Conservation (phyloP, 2,113 vertebrate genomes). For the Girardinichthys multiradiatus region DNA sequence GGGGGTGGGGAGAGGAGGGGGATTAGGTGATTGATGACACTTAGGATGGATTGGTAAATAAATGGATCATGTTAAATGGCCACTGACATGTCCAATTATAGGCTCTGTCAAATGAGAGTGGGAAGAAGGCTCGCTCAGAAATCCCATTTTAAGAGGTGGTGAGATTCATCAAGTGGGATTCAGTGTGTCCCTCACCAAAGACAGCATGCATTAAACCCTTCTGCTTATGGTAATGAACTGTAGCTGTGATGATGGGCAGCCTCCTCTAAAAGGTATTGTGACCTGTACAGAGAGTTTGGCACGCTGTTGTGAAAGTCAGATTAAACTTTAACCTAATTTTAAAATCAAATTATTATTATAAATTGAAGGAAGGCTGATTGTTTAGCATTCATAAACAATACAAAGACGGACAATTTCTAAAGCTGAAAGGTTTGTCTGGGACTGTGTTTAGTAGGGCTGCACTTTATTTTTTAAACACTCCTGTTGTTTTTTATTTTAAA, state of each 20-base stretch:
- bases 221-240: conserved; percentile 51
- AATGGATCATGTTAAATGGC: conserved; percentile 81
- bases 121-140: conserved; percentile 61
- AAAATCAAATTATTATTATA: neutral
- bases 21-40: conserved; percentile 75
- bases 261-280: conserved; percentile 22
- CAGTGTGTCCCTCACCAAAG: conserved; percentile 49
- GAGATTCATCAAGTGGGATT: conserved; percentile 71
- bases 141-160: conserved; percentile 68
- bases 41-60: conserved; percentile 75
- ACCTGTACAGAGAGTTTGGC: neutral
- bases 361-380: conserved; percentile 2
- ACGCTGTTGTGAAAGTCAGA: neutral
- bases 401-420: conserved; percentile 3
- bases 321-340: neutral
- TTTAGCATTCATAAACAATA: conserved; percentile 5
- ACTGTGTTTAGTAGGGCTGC: neutral
- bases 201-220: conserved; percentile 52
- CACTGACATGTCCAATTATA: conserved; percentile 80
- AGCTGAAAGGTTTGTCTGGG: conserved; percentile 8
- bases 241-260: conserved; percentile 22
- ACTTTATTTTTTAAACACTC: no score
- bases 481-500: no score
- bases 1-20: conserved; percentile 25
- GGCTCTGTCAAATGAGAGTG: conserved; percentile 73